Base-by-base conservation (phyloP, 2,113 vertebrate species). In the Sapayoa aenigma region DNA sequence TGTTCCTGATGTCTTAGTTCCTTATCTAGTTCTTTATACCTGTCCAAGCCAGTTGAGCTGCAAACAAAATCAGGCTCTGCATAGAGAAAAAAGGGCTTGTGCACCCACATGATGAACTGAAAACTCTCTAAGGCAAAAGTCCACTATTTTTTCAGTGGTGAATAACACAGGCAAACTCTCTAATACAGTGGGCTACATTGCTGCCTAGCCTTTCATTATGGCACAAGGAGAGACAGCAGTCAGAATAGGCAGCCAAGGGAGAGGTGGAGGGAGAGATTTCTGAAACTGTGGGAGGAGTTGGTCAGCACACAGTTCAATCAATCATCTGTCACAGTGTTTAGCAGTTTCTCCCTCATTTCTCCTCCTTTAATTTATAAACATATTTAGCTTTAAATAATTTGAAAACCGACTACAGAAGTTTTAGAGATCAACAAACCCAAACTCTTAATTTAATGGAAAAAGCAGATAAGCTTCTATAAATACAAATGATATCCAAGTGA, bases 401-500 rank as follows among this genome's bases (percentile, higher is more conserved):
- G 22, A 79, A 76, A 88, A 72, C 49, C 25, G 37, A 58, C 56
- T 46, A 41, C 77, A 77, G 72, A 81, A 66, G 33, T 67, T 94
- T 52, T 25, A 47, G 84, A 65, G 66, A 79, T 50, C 78, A 85
- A 65, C 19, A 90, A 91, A 71, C 19, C 22, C 49, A 72, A 95
- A 89, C 63, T 76, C 25, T 53, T 12, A 56, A 76, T 93, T 85
- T 76, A 94, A 93, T 14, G 24, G 49, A 75, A 28, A 79, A 87
- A 76, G 35, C 42, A 82, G 60, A 47, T 59, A 78, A 77, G 42
- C 73, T 91, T 75, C 84, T 82, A 72, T 30, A 82, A 89, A 74
- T 30, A 82, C 62, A 75, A 91, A 72, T 22, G 30, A 91, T 41
- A 74, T 76, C 66, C 90, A 91, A 87, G 66, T 55, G 65, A 91